Evolutionary conservation across 2,888 invertebrate genomes (phyloP), one percentile per base, ranked within the genome.

Genomic region (Eucera pruinosa): DNA sequence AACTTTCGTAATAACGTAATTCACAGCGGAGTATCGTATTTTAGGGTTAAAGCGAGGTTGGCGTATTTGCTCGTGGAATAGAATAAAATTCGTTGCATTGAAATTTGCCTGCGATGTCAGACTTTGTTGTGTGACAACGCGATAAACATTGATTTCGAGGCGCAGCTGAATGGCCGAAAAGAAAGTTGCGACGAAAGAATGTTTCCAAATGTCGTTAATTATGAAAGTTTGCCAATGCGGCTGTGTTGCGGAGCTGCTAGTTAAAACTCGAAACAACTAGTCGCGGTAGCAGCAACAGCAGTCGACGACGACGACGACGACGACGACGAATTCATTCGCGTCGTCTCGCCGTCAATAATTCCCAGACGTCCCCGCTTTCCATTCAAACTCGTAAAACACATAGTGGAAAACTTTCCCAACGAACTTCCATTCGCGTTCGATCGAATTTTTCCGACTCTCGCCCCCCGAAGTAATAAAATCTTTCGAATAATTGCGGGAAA

Each of bases 171-270:
- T n/a, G 11, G 9, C 23, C 45, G 50, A 50, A 67, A 27, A n/a
- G n/a, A n/a, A 52, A 52, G 15, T 47, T 30, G 11, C 33, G 23
- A 20, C 41, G 2, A 5, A 36, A 41, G 50, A 41, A 58, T 43
- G 48, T 57, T 69, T 6, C 20, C 9, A 39, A 41, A 47, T 33
- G 20, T 30, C 23, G 27, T 62, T 64, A 57, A 70, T 69, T 57
- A 57, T 60, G 11, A 11, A 57, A 57, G n/a, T 64, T 41, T 27
- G 11, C 6, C 9, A 15, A 30, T 5, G 39, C 11, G 23, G 33
- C 23, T 15, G 33, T 52, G 13, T 13, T 4, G 1, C 1, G 15
- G 39, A 33, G 1, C 20, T 11, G n/a, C 23, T 18, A 11, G 30
- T 41, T 20, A 48, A 61, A 55, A 48, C 41, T 33, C n/a, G 13